Base-by-base conservation (phyloP, 2,113 vertebrate genomes). In the Corythaixoides concolor region DNA sequence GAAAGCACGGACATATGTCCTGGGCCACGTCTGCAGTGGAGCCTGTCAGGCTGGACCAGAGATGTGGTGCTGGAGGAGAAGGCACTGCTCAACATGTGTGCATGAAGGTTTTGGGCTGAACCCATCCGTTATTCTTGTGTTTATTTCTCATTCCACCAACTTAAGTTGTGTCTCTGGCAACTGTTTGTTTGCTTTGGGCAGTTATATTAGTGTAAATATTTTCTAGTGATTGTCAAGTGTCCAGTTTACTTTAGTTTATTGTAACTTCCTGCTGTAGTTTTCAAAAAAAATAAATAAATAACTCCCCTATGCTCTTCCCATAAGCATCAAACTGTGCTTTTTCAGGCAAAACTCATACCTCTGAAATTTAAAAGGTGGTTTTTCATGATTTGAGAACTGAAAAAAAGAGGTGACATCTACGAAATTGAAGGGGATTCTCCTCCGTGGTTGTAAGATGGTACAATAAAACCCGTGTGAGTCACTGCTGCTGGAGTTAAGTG, bases 131-230 rank as follows among this genome's bases (percentile, higher is more conserved):
- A 88, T 82, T 83, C 69, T 74, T 30, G 24, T 97, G 96, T 95
- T 97, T 97, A 90, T 95, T 97, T 95, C 94, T 86, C 4, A 37
- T 97, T 92, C 93, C 68, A 89, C 91, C 94, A 95, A 67, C 60
- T 92, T 70, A 83, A 95, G 84, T 92, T 97, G 90, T 80, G 69
- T 78, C 89, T 94, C 93, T 95, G 90, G 95, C 96, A 91, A 96
- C 56, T 97, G 77, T 89, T 97, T 97, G 85, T 96, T 97, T 97
- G 73, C 94, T 97, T 97, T 95, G 94, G 86, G 94, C 74, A 92
- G 76, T 88, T 88, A 76, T 47, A 84, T 80, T 83, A 93, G 63
- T 85, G 83, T 97, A 97, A 97, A 97, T 97, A 90, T 94, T 97
- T 94, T 96, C 67, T 95, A 93, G 85, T 70, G 83, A 93, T 94